phyloP scores from a whole-genome alignment of 2,888 invertebrate genomes.

The Heliconius cydno region DNA sequence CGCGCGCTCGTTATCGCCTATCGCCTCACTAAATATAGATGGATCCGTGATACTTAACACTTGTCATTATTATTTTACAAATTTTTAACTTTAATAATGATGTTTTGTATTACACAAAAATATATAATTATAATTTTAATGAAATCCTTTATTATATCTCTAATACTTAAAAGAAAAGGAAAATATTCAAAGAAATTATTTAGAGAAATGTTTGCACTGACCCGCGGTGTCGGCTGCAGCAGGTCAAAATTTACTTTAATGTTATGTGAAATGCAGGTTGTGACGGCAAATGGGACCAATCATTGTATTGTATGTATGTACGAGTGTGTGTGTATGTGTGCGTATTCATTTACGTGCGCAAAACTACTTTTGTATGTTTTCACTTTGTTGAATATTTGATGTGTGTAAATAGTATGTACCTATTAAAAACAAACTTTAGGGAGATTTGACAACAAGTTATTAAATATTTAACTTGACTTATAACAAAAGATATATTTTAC shows the following conservation, averaged over 20 bases:
- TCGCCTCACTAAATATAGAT: slow-evolving; percentile 28
- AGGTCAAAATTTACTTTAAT: not conserved
- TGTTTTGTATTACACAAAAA: no score
- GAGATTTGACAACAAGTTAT: no score
- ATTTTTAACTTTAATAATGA: not conserved
- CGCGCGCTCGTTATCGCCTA: slow-evolving; percentile 34
- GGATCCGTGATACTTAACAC: slow-evolving; percentile 19
- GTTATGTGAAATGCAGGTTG: not conserved
- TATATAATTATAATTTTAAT: not conserved
- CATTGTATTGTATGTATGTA: not conserved
- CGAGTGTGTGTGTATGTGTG: no score
- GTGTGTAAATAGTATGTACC: no score
- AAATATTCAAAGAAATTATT: not conserved
- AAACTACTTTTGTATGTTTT: no score
- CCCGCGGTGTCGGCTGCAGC: not conserved
- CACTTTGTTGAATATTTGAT: no score
- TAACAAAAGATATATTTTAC: no score
- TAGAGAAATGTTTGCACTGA: not conserved
- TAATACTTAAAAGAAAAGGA: not conserved
- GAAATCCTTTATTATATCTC: not conserved
- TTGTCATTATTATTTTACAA: not conserved
- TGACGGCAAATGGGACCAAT: not conserved
- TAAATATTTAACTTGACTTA: no score
- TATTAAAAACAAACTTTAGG: no score
- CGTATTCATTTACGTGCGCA: no score